Evolutionary conservation across 2,888 invertebrate species (phyloP), one percentile per base, ranked within the genome.

Genomic region (Physocephala rufipes): DNA sequence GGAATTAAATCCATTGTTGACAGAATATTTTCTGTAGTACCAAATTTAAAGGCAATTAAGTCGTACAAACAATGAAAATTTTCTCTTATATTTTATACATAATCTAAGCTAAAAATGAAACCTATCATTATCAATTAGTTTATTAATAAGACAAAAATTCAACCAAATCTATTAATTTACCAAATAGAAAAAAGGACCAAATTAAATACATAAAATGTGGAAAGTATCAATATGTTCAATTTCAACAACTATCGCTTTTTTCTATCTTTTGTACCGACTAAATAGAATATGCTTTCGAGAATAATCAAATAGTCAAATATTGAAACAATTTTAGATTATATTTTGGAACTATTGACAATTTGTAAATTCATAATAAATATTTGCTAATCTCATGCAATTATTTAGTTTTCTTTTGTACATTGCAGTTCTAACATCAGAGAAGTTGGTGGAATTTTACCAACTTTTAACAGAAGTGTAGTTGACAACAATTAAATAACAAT

Each of bases 1-100:
- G 83, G 81, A 58, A 77, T 87, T 4, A 80, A 82, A 71, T 76
- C 79, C 67, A 79, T 86, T 68, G 79, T 85, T 21, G 81, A 84
- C 73, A 82, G 81, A 78, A 82, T 87, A 73, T 76, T 81, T 74
- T 79, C 78, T 61, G 76, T 82, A 49, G 82, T 85, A 74, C 85
- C 85, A 78, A 80, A 81, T 58, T 79, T 79, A 62, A 78, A 80
- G 67, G 36, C 4, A 7, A 65, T n/a, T 55, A 26, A 19, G 21
- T 53, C 53, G 28, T 36, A 36, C 36, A 16, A 53, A 66, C 36
- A 63, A 2, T 43, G 47, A 59, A 24, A 24, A 26, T 26, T 13
- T 63, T 43, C 9, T 15, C 45, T 43, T 26, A 62, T 49, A 62
- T 68, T 59, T 68, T 49, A 12, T 19, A 49, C 16, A 49, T 49